These are phyloP conservation scores for Equus przewalskii DNA, from an alignment of 2,113 vertebrate species.

Conservation along the genomic window DNA sequence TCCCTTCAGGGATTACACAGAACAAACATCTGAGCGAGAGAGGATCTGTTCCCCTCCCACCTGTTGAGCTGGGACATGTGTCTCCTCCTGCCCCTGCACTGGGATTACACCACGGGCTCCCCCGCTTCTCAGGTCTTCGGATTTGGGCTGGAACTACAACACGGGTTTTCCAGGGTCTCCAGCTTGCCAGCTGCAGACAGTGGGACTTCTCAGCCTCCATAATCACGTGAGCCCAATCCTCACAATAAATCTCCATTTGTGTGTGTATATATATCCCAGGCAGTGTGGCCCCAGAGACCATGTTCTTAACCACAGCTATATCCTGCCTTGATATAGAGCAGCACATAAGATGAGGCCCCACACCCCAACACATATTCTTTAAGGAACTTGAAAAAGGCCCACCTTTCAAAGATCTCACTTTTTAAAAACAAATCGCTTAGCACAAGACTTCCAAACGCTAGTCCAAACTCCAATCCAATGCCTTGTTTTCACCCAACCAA, in stretches of 20 bases:
- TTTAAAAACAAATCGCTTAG: background rate
- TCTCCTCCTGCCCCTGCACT: background rate
- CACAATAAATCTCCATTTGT: background rate
- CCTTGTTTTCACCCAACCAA: background rate
- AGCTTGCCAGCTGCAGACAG: background rate
- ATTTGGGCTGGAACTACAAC: background rate
- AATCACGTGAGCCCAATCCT: background rate
- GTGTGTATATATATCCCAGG: background rate
- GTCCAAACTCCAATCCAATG: background rate
- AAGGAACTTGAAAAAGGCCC: background rate
- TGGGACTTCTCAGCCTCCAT: background rate
- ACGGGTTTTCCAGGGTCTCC: background rate
- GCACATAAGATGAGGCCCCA: background rate
- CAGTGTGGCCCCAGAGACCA: background rate
- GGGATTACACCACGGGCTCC: background rate
- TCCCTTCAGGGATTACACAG: background rate
- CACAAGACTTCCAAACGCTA: background rate
- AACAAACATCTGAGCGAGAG: background rate
- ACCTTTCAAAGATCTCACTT: background rate
- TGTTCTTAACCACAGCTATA: background rate
- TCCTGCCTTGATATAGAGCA: background rate
- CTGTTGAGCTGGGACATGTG: background rate
- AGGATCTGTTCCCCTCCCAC: background rate
- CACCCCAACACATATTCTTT: background rate
- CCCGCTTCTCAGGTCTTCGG: background rate